A percentile compares a stretch with the other conserved stretches of the same genome.
phyloP scores from a whole-genome alignment of 2,113 vertebrate genomes.

The Sclerurus mexicanus region DNA sequence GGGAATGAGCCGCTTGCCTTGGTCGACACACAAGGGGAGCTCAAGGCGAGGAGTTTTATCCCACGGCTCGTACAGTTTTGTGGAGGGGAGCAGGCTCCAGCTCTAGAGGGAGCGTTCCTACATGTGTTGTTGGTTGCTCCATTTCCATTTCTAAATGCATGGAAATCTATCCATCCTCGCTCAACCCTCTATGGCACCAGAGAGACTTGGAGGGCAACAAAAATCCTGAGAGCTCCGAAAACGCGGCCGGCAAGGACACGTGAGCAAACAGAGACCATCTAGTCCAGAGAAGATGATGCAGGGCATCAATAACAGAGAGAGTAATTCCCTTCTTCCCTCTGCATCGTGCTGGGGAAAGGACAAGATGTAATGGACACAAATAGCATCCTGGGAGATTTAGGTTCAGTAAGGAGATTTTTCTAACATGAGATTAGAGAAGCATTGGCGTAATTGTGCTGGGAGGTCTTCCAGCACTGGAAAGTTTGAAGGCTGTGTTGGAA shows the following conservation, averaged over 20 bases:
- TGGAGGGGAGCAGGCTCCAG: not conserved
- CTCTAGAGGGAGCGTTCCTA: not conserved
- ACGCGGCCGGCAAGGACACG: not conserved
- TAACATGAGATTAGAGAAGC: not conserved
- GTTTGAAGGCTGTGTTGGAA: slow-evolving; percentile 2
- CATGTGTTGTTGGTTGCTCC: accelerated
- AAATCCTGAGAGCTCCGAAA: not conserved
- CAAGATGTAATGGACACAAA: not conserved
- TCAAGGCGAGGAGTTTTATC: not conserved
- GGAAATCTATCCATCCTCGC: not conserved
- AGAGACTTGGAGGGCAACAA: not conserved
- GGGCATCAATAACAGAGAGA: not conserved
- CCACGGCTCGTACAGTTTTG: accelerated
- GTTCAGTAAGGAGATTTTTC: not conserved
- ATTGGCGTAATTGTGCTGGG: not conserved
- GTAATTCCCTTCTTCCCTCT: not conserved
- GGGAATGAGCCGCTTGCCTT: not conserved
- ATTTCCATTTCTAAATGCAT: not conserved
- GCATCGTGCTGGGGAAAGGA: not conserved
- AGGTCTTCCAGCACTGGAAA: slow-evolving; percentile 35
- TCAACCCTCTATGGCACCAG: not conserved
- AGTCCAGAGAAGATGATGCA: not conserved
- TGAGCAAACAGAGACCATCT: not conserved
- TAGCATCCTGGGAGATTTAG: not conserved
- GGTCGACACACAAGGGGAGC: accelerated